phyloP scores from a whole-genome alignment of 2,797 vertebrate species.

The Catamblyrhynchus diadema region DNA sequence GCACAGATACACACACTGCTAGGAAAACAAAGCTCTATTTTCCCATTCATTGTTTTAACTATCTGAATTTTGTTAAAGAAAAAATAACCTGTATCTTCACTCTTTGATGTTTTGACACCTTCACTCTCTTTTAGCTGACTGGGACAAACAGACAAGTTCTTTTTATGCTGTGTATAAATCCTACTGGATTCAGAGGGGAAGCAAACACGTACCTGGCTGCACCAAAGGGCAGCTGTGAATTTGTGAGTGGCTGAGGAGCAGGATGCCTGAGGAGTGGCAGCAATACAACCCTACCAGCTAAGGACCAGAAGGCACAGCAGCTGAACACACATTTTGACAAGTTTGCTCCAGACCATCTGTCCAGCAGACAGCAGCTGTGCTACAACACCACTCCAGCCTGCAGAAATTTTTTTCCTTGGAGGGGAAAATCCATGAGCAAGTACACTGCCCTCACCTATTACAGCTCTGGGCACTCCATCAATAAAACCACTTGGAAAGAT shows the following conservation, averaged over 20 bases:
- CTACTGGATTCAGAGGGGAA: not conserved
- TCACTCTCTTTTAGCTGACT: not conserved
- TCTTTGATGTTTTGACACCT: not conserved
- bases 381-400: not conserved
- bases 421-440: not conserved
- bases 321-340: not conserved
- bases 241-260: not conserved
- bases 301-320: constrained; percentile 21
- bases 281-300: not conserved
- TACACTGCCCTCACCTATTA: not conserved
- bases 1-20: not conserved
- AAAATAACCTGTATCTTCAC: not conserved
- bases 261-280: not conserved
- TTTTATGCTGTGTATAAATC: not conserved
- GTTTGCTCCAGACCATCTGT: constrained; percentile 1
- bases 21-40: constrained; percentile 6
- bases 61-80: not conserved
- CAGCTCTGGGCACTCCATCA: not conserved
- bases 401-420: not conserved
- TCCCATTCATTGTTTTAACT: not conserved
- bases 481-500: not conserved
- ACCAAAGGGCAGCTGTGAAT: not conserved
- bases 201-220: not conserved
- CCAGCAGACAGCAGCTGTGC: not conserved
- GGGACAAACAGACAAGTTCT: not conserved